Evolutionary conservation across 2,113 vertebrate genomes (phyloP), one percentile per base, ranked within the genome.

Genomic region (Cheirogaleus medius): DNA sequence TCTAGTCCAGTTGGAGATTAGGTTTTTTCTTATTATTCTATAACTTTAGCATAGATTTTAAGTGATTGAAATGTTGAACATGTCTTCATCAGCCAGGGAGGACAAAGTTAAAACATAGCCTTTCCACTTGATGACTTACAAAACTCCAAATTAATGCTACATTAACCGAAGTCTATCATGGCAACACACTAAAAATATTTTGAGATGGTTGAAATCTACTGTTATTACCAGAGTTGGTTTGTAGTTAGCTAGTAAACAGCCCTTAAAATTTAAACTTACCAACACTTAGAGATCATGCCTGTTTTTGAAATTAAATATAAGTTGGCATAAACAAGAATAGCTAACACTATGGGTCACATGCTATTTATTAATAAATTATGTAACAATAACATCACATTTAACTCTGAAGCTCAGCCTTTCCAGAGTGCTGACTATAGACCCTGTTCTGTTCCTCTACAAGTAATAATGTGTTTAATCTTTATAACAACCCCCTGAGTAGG

Each of bases 151-250:
- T 90, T 82, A 78, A 66, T 42, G 42, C 83, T 90, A 44, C 14
- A 12, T 63, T 58, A 90, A 77, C 18, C 49, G 81, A 49, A 87
- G 37, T 87, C 1, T 1, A 34, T 39, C 52, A 8, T 96, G 54
- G 85, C 52, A 91, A 76, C 11, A 39, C 6, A 15, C n/a, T 56
- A 71, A 74, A 64, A 66, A 91, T 91, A 90, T 84, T 94, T 94
- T 60, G 78, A 71, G 20, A 49, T 32, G 56, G 32, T 54, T 76
- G 68, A 85, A 93, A 76, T 87, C 85, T 91, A 25, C 25, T 73
- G 44, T 94, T 90, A 66, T 64, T 94, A 80, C 8, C 34, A 52
- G 49, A 90, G 58, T 74, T 97, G 82, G n/a, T 93, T 80, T 78
- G 60, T 32, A 84, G 47, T 25, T 92, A 68, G 34, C 44, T 64